phyloP scores from a whole-genome alignment of 2,797 vertebrate species.

The Corythornis leucogaster region DNA sequence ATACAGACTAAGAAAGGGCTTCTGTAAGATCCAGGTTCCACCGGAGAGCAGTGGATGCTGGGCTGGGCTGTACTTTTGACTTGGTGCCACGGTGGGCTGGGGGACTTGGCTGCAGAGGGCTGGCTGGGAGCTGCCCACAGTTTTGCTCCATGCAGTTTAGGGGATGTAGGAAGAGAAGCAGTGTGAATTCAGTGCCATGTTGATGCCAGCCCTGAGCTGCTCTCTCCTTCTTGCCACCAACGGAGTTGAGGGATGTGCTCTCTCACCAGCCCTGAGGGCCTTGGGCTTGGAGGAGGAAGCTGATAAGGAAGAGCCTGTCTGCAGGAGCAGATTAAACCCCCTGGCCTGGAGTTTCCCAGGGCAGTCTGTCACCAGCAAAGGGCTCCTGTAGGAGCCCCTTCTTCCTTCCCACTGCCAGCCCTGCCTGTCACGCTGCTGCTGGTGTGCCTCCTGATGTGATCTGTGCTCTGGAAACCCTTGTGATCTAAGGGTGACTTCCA shows the following conservation, averaged over 20 bases:
- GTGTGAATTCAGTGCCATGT: fast-evolving
- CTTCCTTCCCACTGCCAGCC: background rate
- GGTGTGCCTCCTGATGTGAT: background rate
- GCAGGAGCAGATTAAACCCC: background rate
- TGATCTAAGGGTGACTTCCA: background rate
- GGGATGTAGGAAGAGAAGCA: background rate
- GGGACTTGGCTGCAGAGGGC: background rate
- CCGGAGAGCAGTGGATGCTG: fast-evolving
- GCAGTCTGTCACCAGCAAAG: background rate
- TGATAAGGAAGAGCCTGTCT: background rate
- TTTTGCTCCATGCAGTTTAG: background rate
- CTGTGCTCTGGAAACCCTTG: background rate
- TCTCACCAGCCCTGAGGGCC: background rate
- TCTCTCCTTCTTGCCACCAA: background rate
- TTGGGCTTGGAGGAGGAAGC: background rate
- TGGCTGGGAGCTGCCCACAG: background rate
- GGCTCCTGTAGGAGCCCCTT: background rate
- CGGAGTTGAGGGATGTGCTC: fast-evolving
- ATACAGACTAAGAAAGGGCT: background rate
- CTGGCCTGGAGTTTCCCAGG: background rate
- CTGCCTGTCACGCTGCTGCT: background rate
- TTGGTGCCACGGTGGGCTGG: background rate
- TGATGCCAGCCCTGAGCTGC: background rate
- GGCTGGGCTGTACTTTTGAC: background rate
- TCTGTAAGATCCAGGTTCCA: background rate